phyloP scores from a whole-genome alignment of 2,797 vertebrate species.

The Chiloscyllium punctatum region DNA sequence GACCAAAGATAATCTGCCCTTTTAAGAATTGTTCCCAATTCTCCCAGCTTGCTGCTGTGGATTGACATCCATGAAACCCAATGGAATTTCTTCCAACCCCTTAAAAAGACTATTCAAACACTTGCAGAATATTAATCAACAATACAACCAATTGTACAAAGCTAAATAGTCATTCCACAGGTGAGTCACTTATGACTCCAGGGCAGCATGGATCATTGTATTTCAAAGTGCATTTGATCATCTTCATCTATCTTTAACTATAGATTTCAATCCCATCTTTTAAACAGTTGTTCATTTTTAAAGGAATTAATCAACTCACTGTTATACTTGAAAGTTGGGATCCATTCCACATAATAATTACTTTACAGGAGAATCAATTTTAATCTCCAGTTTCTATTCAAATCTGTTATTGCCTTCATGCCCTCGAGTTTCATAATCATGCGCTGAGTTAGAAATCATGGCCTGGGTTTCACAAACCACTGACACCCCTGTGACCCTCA shows the following conservation, averaged over 20 bases:
- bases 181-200: not conserved
- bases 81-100: not conserved
- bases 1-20: not conserved
- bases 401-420: not conserved
- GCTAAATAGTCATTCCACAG: not conserved
- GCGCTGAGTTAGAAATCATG: not conserved
- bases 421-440: not conserved
- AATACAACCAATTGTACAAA: not conserved
- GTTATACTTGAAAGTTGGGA: not conserved
- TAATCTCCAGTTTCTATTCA: not conserved
- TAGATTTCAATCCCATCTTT: not conserved
- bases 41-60: not conserved
- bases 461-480: no score
- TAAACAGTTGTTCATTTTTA: not conserved
- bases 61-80: not conserved
- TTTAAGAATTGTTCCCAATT: not conserved
- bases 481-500: no score
- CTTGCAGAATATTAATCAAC: not conserved
- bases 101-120: not conserved
- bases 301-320: not conserved
- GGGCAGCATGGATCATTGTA: not conserved
- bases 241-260: not conserved
- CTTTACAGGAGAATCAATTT: not conserved
- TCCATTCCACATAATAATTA: not conserved
- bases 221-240: not conserved